Percentiles rank a stretch among this genome's conserved stretches.
phyloP scores from a whole-genome alignment of 2,113 vertebrate species.

The Etheostoma cragini region DNA sequence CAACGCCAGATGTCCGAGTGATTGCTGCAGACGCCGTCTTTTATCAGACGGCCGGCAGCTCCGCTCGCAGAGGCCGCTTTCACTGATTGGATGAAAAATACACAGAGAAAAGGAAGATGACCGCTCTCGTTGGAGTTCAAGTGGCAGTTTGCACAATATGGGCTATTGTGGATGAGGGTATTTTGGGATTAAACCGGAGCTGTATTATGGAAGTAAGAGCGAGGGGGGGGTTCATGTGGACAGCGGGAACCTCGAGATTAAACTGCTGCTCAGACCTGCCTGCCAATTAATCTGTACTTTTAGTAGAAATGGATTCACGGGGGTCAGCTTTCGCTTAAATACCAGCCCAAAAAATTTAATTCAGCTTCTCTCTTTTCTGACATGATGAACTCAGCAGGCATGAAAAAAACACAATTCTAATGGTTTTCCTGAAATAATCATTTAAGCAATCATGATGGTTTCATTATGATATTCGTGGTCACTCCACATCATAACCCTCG shows the following conservation, averaged over 20 bases:
- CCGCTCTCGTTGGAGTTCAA: slow-evolving; percentile 55
- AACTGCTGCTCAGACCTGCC: slow-evolving; percentile 38
- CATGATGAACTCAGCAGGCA: neutral
- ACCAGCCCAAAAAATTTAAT: slow-evolving; percentile 2
- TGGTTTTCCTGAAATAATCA: neutral
- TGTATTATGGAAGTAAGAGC: slow-evolving; percentile 14
- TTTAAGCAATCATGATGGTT: neutral
- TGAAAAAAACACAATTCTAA: neutral
- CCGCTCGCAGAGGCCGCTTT: slow-evolving; percentile 25
- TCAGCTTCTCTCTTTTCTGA: neutral
- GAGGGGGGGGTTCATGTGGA: slow-evolving; percentile 27
- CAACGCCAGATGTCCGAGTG: slow-evolving; percentile 69
- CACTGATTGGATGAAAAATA: slow-evolving; percentile 47
- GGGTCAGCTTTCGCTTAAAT: slow-evolving; percentile 2
- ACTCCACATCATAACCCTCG: neutral
- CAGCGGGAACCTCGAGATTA: slow-evolving; percentile 28
- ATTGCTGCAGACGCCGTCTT: slow-evolving; percentile 64
- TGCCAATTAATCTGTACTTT: slow-evolving; percentile 15
- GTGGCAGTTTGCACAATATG: slow-evolving; percentile 64
- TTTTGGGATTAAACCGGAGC: slow-evolving; percentile 39
- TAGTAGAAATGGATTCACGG: slow-evolving; percentile 14
- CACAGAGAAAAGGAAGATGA: neutral
- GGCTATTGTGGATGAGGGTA: slow-evolving; percentile 29
- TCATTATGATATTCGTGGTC: neutral
- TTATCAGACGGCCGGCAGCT: slow-evolving; percentile 49